These are phyloP conservation scores for Polyergus mexicanus DNA, from an alignment of 1,140 invertebrate genomes.

Conservation along the genomic window DNA sequence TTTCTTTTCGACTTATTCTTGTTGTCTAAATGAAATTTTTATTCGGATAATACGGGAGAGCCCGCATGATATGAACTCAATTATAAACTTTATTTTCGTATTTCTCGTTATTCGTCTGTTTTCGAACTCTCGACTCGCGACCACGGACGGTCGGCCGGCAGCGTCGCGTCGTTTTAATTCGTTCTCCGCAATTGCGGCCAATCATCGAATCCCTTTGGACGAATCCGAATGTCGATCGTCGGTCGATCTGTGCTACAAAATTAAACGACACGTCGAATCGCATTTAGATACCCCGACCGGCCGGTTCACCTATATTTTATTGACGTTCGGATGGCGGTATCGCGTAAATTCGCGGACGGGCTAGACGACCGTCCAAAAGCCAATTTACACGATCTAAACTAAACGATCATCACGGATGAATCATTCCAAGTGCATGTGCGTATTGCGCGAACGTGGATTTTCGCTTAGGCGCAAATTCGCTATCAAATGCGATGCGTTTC, in stretches of 20 bases:
- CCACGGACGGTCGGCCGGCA: background rate
- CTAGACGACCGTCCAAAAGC: conserved; percentile 54
- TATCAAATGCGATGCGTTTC: conserved; percentile 39
- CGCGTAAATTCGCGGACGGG: conserved; percentile 65
- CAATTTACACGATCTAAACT: conserved; percentile 56
- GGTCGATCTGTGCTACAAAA: conserved; percentile 43
- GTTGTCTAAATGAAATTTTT: conserved; percentile 55
- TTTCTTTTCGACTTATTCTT: conserved; percentile 3
- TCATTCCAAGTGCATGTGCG: conserved; percentile 50
- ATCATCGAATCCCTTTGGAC: conserved; percentile 61
- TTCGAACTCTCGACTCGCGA: conserved; percentile 20
- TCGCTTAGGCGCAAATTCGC: conserved; percentile 40
- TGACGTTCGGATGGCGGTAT: conserved; percentile 57
- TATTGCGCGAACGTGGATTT: conserved; percentile 15
- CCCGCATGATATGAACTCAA: conserved; percentile 26
- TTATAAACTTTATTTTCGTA: conserved; percentile 57
- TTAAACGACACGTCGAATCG: conserved; percentile 59
- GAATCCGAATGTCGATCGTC: conserved; percentile 36
- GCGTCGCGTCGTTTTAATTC: conserved; percentile 61
- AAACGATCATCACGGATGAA: conserved; percentile 49
- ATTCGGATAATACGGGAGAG: conserved; percentile 22
- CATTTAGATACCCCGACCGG: conserved; percentile 13
- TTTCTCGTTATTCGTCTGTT: conserved; percentile 38
- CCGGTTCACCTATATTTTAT: conserved; percentile 67
- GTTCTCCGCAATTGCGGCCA: conserved; percentile 60